phyloP scores from a whole-genome alignment of 2,888 invertebrate genomes.

The Eulithis prunata region DNA sequence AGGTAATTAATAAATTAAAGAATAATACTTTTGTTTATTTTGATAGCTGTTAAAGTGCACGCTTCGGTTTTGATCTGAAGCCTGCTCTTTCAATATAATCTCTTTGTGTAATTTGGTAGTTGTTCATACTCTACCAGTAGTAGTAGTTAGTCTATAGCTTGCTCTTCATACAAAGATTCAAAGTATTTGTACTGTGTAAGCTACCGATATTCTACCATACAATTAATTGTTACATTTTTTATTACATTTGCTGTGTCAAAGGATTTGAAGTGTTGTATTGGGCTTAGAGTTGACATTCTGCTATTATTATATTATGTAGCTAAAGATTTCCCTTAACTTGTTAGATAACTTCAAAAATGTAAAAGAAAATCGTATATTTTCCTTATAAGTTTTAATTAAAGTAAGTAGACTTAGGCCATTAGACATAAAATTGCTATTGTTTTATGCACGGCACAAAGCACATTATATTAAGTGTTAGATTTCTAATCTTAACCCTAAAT shows the following conservation, averaged over 20 bases:
- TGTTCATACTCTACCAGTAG: neutral
- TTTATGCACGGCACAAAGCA: too few species aligned
- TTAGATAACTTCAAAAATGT: too few species aligned
- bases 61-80: neutral
- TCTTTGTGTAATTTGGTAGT: neutral
- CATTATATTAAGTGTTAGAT: neutral
- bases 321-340: too few species aligned
- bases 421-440: too few species aligned
- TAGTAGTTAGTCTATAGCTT: constrained; percentile 7
- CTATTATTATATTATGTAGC: constrained; percentile 1
- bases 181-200: constrained; percentile 69
- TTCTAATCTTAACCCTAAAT: too few species aligned
- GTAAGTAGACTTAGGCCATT: too few species aligned
- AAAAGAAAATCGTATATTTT: too few species aligned
- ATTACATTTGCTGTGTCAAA: constrained; percentile 51
- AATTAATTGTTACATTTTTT: constrained; percentile 64
- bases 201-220: constrained; percentile 76
- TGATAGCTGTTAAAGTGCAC: too few species aligned
- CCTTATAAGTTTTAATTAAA: too few species aligned
- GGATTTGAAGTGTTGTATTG: constrained; percentile 55
- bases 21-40: too few species aligned
- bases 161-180: constrained; percentile 29
- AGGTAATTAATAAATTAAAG: too few species aligned
- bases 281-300: constrained; percentile 40
- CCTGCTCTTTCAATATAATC: neutral